phyloP scores from a whole-genome alignment of 2,113 vertebrate species.

The Anseranas semipalmata region DNA sequence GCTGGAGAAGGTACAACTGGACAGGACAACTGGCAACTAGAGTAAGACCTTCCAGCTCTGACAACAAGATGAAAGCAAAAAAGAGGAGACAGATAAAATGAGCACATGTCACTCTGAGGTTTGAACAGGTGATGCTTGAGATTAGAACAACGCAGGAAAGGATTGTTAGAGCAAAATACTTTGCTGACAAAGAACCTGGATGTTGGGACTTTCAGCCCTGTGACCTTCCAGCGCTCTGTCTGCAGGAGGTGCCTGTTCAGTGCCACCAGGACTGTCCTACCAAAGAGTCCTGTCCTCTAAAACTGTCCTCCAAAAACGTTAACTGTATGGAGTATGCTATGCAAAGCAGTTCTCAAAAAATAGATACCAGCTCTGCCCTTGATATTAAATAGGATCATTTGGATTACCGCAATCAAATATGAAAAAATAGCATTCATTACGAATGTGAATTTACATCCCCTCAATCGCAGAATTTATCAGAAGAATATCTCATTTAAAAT shows the following conservation, averaged over 20 bases:
- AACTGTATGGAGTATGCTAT: constrained; percentile 46
- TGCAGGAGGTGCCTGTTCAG: background rate
- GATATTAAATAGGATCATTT: constrained; percentile 65
- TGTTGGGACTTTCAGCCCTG: background rate
- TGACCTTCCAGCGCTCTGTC: accelerated
- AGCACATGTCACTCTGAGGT: background rate
- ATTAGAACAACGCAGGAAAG: background rate
- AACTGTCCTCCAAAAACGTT: background rate
- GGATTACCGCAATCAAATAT: constrained; percentile 70
- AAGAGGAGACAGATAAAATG: background rate
- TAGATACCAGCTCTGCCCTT: constrained; percentile 66
- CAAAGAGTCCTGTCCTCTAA: background rate
- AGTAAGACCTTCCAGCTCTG: background rate
- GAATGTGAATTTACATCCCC: constrained; percentile 70
- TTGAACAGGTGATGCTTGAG: background rate
- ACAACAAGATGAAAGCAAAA: background rate
- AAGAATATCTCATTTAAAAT: constrained; percentile 70
- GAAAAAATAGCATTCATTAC: constrained; percentile 66
- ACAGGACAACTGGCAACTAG: background rate
- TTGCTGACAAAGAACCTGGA: background rate
- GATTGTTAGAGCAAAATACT: background rate
- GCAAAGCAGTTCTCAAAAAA: constrained; percentile 71
- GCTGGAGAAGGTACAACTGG: background rate
- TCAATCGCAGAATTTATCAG: constrained; percentile 76
- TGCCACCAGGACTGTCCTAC: background rate